Evolutionary conservation across 1,140 invertebrate species (phyloP), one percentile per base, ranked within the genome.

Genomic region (Drosophila watanabei): DNA sequence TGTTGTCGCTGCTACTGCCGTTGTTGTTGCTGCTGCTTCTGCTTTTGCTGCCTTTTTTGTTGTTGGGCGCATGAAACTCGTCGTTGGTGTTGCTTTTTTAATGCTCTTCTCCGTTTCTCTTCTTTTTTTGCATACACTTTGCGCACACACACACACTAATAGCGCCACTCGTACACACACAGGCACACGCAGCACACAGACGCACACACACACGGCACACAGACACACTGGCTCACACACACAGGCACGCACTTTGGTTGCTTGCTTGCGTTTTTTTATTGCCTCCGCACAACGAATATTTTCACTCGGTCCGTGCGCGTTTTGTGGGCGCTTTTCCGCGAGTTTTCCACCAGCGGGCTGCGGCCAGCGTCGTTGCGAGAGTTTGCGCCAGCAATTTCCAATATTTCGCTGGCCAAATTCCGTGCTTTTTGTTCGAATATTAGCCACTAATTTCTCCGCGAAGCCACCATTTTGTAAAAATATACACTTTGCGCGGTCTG

Each of bases 41-140:
- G 52, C 49, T 73, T 54, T 41, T 80, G 35, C 69, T 79, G 48
- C 58, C 75, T 59, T 39, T 84, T 61, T 75, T 65, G 56, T 75
- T 65, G 60, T 88, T 85, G 70, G 80, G 85, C 78, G 80, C 81
- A 78, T 85, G 75, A 71, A 89, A 81, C 70, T 90, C 83, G 82
- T 90, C 79, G 72, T 88, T 58, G 65, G 48, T 69, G 24, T 58
- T 76, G 54, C 35, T 58, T 76, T 75, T 78, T 83, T 90, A 87
- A 87, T 90, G 76, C 82, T 89, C 70, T 86, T 90, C 79, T 85
- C 69, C 83, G 81, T 80, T 89, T 82, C 75, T 90, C 78, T 88
- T 78, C 75, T 78, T 52, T 77, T 89, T 89, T 89, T 90, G 86
- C 86, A 89, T 89, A 89, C 86, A 89, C 86, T 89, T 89, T 89